phyloP scores from a whole-genome alignment of 2,797 vertebrate genomes.

The Aldrovandia affinis region DNA sequence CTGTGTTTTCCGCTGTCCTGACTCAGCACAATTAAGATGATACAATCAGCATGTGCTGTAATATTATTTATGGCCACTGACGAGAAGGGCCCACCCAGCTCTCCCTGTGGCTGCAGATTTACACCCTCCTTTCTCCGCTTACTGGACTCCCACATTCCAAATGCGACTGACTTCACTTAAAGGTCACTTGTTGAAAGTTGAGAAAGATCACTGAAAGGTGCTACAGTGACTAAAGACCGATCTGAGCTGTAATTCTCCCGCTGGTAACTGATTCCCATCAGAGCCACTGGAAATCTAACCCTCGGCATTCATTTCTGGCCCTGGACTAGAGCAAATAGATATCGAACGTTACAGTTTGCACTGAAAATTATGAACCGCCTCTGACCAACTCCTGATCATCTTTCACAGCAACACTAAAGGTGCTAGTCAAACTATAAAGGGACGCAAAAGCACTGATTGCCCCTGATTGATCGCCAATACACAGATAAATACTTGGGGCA shows the following conservation, averaged over 20 bases:
- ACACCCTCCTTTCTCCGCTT: not conserved
- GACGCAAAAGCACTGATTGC: not conserved
- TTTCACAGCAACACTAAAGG: not conserved
- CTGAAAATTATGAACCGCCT: not conserved
- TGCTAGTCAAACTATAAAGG: not conserved
- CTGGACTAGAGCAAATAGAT: not conserved
- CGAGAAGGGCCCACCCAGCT: not conserved
- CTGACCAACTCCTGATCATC: not conserved
- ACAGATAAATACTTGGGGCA: no score
- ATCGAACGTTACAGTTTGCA: not conserved
- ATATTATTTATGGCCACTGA: not conserved
- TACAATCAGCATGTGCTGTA: not conserved
- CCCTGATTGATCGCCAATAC: not conserved
- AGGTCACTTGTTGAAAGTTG: not conserved
- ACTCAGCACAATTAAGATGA: not conserved
- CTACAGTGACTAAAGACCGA: not conserved
- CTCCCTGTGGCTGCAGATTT: not conserved
- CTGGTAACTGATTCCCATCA: not conserved
- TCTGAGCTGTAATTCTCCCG: not conserved
- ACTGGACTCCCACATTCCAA: not conserved
- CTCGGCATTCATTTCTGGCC: not conserved
- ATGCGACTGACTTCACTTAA: not conserved
- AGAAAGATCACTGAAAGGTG: slow-evolving; percentile 5
- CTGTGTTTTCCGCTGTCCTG: not conserved
- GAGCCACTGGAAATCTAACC: not conserved